Conservation (phyloP, 2,113 vertebrate genomes). For the Carassius gibelio region DNA sequence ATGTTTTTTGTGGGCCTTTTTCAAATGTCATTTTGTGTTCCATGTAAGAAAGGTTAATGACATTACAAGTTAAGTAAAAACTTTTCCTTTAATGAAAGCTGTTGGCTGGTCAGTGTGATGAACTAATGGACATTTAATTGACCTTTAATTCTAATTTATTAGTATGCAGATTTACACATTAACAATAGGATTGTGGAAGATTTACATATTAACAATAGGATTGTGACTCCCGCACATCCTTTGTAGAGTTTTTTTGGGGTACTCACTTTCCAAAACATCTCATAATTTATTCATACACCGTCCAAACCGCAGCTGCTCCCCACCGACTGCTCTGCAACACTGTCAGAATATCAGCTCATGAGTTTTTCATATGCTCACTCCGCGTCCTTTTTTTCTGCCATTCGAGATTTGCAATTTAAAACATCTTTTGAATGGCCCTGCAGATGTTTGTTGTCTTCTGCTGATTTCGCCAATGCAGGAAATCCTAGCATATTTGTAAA, state of each 20-base stretch:
- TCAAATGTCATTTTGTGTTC: neutral
- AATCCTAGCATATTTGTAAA: slow-evolving; percentile 18
- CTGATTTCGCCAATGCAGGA: slow-evolving; percentile 12
- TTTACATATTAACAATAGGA: slow-evolving; percentile 23
- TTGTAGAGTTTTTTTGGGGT: slow-evolving; percentile 46
- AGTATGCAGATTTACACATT: neutral
- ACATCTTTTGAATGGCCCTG: slow-evolving; percentile 10
- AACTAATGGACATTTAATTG: neutral
- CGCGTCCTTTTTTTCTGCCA: neutral
- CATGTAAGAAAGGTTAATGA: neutral
- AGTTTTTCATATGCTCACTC: slow-evolving; percentile 27
- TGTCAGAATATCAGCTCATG: slow-evolving; percentile 62
- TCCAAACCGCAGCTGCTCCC: slow-evolving; percentile 66
- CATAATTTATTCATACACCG: slow-evolving; percentile 72
- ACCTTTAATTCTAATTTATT: neutral
- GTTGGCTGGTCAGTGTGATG: neutral
- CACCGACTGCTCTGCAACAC: slow-evolving; percentile 61
- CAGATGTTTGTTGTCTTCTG: slow-evolving; percentile 10
- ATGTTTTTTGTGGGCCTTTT: neutral
- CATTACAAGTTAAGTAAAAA: neutral
- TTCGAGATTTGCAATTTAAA: slow-evolving; percentile 51
- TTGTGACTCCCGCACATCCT: neutral
- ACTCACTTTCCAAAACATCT: slow-evolving; percentile 64
- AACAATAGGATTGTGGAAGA: neutral
- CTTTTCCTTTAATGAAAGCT: neutral